Evolutionary conservation across 2,797 vertebrate species (phyloP), one percentile per base, ranked within the genome.

Genomic region (Enteromius anoplus): DNA sequence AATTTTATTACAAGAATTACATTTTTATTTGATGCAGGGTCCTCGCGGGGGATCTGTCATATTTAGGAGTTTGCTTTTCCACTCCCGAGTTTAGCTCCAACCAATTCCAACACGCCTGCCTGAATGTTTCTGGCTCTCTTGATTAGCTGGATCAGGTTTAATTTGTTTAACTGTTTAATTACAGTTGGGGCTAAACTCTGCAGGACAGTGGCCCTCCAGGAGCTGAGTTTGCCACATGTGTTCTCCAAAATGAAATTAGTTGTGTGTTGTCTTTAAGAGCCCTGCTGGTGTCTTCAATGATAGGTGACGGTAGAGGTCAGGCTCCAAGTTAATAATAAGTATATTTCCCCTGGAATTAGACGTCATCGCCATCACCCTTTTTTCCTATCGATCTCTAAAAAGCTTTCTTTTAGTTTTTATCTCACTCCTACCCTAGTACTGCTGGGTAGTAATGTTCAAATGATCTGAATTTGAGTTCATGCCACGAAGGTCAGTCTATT

Each of bases 301-400:
- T 53, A 53, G 70, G 26, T 40, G 32, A 82, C 66, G 32, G 51
- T 26, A 5, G 11, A 66, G 80, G 32, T 11, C n/a, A 75, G 72
- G 19, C 23, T n/a, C 5, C 62, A 75, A 45, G 49, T 49, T 47
- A 55, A 82, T 66, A 68, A 66, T 40, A 53, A 14, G n/a, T 75
- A 19, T 34, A 65, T 29, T 65, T 66, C 14, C n/a, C 58, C 21
- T 65, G 45, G 29, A 81, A 75, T 6, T 65, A 78, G 2, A 65
- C 5, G 32, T 64, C 32, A 1, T 60, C 60, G 14, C 17, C 42
- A 47, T 40, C 23, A 15, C 42, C 29, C 7, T 26, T 34, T 42
- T 34, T 12, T 62, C 14, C 4, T 32, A 47, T 81, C 4, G 11
- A 71, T 42, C 37, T 80, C 21, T 47, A 62, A 73, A 72, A 64